Base-by-base conservation (phyloP, 2,888 invertebrate genomes). In the Neocrepidodera transversa region DNA sequence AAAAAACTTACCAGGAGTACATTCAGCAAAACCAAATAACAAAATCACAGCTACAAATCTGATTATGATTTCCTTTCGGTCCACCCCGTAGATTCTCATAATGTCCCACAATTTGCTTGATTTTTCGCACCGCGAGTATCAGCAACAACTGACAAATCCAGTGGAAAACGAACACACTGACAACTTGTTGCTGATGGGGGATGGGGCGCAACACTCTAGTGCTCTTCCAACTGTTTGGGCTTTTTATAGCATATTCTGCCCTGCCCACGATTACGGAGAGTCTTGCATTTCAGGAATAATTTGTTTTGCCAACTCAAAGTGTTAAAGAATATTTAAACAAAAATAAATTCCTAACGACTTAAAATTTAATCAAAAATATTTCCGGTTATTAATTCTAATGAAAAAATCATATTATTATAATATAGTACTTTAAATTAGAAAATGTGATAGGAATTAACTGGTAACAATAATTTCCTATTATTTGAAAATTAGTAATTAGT, bases 1-100 rank as follows among this genome's bases (percentile, higher is more conserved):
- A n/a, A n/a, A 49, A 53, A 67, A 72, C 77, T 75, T 78, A 87
- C 87, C 86, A 78, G 86, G 82, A 58, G 83, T 83, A 67, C 84
- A 83, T 71, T 86, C 85, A 14, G 82, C 84, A 59, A 86, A 81
- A 65, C 83, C 85, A 65, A 85, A 79, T 58, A 86, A 77, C 55
- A 86, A 78, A 30, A 86, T 76, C 20, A 86, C 69, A 14, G 82
- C 77, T n/a, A 82, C 77, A 40, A 83, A 73, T 62, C 81, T 79
- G 38, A 82, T 71, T 53, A 76, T 30, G 32, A 13, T 32, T 52
- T 52, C 50, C 28, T 42, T 60, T 13, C 50, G 40, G 10, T 17
- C 38, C 10, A 38, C 38, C 8, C 13, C 38, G 17, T 14, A 38
- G 17, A 16, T 17, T 38, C 3, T 16, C 38, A 38, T 16, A 16